These are phyloP conservation scores for Habrosyne pyritoides DNA, from an alignment of 2,888 invertebrate genomes.

Conservation along the genomic window DNA sequence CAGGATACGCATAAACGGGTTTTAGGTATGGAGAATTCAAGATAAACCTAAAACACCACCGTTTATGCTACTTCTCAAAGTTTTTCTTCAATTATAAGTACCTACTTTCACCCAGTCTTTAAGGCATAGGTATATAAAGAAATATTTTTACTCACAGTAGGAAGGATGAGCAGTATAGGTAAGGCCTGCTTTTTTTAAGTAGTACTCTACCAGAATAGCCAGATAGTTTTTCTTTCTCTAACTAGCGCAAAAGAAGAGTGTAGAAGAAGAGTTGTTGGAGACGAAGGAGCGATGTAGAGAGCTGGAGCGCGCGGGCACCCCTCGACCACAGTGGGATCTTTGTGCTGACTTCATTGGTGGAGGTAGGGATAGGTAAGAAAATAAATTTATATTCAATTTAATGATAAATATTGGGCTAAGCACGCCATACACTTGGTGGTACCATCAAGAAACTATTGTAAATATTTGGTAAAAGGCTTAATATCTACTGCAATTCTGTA, in stretches of 20 bases:
- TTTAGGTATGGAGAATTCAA: conserved; percentile 36
- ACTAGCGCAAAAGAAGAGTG: conserved; percentile 53
- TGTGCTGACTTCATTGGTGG: conserved; percentile 80
- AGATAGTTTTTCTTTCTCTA: conserved; percentile 4
- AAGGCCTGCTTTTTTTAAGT: not conserved
- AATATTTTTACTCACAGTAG: too few relatives aligned
- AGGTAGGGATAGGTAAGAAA: conserved; percentile 63
- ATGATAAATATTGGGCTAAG: too few relatives aligned
- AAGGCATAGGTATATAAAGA: too few relatives aligned
- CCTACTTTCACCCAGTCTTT: too few relatives aligned
- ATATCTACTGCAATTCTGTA: not conserved
- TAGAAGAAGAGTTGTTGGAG: conserved; percentile 69
- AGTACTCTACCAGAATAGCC: too few relatives aligned
- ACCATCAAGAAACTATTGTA: not conserved
- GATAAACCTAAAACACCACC: not conserved
- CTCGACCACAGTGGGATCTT: conserved; percentile 76
- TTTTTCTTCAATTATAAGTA: too few relatives aligned
- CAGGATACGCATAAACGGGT: conserved; percentile 52
- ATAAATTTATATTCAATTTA: too few relatives aligned
- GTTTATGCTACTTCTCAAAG: too few relatives aligned
- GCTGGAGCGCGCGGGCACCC: conserved; percentile 75
- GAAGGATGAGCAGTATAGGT: too few relatives aligned
- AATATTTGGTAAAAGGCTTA: not conserved
- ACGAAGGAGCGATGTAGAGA: conserved; percentile 71
- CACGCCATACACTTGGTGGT: too few relatives aligned